Base-by-base conservation (phyloP, 92 coral and sea anemone genomes). In the Zoanthus gigantus region DNA sequence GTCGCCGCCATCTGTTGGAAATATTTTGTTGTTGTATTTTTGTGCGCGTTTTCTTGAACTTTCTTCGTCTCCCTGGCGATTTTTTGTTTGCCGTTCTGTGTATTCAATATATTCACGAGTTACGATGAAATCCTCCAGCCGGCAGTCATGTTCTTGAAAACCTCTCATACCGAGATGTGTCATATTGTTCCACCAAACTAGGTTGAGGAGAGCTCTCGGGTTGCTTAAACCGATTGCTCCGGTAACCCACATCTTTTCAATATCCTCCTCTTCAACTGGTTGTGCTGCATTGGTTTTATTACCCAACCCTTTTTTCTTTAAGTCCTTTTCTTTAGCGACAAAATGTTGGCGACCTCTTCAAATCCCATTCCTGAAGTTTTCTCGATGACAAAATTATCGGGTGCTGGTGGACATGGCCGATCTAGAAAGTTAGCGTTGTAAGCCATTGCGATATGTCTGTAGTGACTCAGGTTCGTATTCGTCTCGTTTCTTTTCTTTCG, bases 121-220 rank as follows among this genome's bases (percentile, higher is more conserved):
- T 13, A 29, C 32, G 0, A 48, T 63, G 48, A 63, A 31, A 23
- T 63, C 75, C 4, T 46, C 9, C 15, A 44, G 37, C 44, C 46
- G 90, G 79, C 86, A 87, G 17, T 87, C 86, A 7, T 61, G 90
- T 31, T 87, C 86, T 29, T 79, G 73, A 54, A 48, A 28, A 30
- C 69, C 78, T 42, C 86, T 68, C 90, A 79, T 87, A 14, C 86
- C 74, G 5, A 87, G 79, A 9, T 61, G 76, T 7, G 53, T 79
- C 47, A 87, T 57, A 32, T 87, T 87, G 57, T 79, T 79, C 86
- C 80, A 87, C 85, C 90, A 87, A 77, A 87, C 85, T 34, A 87
- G 85, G 9, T 77, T 83, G 12, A 77, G 77, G 61, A 71, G 87
- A 23, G 78, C 45, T 82, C 76, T 82, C 37, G 78, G 76, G 44